A percentile compares a stretch with the other conserved stretches of the same genome.
Evolutionary conservation across 2,113 vertebrate species (phyloP).

Genomic region (Stegostoma tigrinum): DNA sequence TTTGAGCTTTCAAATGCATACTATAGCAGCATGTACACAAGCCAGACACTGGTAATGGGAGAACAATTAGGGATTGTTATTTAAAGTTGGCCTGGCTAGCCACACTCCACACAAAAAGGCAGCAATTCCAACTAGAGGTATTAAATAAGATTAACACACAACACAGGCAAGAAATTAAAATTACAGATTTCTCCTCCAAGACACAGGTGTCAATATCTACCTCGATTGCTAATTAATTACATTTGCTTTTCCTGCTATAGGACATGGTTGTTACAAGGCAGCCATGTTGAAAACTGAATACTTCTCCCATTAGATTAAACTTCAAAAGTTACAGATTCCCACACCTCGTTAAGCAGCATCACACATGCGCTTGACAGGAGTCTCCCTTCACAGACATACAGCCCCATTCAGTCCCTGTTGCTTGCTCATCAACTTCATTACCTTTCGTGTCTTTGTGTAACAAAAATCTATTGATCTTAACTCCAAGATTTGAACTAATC

Average conservation of each 20-base stretch:
- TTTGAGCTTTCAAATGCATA: background rate
- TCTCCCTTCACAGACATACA: background rate
- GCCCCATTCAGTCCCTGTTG: background rate
- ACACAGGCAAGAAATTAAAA: background rate
- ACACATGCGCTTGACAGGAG: background rate
- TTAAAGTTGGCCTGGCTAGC: background rate
- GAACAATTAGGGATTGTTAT: background rate
- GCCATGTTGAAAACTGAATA: background rate
- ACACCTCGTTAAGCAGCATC: background rate
- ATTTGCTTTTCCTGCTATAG: background rate
- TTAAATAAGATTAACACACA: background rate
- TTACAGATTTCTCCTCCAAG: background rate
- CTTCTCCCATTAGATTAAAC: background rate
- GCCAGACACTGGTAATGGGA: background rate
- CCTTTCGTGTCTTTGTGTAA: background rate
- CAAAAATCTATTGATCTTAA: background rate
- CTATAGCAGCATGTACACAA: background rate
- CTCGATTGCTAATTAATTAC: background rate
- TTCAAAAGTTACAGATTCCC: too few relatives aligned
- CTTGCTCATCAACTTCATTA: background rate
- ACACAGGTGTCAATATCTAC: background rate
- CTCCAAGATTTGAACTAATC: too few relatives aligned
- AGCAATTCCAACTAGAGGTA: background rate
- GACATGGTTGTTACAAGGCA: background rate
- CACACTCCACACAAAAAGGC: background rate